A percentile compares a stretch with the other conserved stretches of the same genome.
Conservation (phyloP, 30 jellyfish, hydroid and myxozoan species). For the Chrysaora quinquecirrha region DNA sequence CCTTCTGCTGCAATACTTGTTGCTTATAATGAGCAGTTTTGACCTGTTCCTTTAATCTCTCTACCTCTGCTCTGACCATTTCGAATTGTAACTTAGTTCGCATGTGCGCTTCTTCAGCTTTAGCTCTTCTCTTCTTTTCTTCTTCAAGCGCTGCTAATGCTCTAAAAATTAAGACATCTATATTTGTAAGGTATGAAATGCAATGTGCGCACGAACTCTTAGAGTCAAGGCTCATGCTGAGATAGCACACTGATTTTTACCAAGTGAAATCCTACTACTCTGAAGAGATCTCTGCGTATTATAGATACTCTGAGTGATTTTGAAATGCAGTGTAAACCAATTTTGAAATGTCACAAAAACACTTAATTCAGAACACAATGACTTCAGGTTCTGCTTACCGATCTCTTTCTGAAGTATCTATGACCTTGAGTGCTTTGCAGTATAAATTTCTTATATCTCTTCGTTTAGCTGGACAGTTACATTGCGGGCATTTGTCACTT, state of each 20-base stretch:
- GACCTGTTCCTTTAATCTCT: slow-evolving; percentile 57
- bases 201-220: not conserved
- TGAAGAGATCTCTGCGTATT: too few species aligned
- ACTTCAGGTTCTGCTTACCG: too few species aligned
- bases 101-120: slow-evolving; percentile 89
- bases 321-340: too few species aligned
- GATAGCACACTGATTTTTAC: too few species aligned
- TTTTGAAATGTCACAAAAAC: too few species aligned
- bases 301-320: too few species aligned
- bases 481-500: slow-evolving; percentile 90
- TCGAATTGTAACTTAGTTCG: slow-evolving; percentile 77
- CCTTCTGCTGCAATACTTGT: not conserved
- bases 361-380: too few species aligned
- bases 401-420: slow-evolving; percentile 88
- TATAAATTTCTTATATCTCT: slow-evolving; percentile 83
- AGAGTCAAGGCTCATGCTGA: not conserved
- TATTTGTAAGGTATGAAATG: not conserved
- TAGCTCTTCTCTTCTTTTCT: slow-evolving; percentile 74
- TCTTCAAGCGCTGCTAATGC: slow-evolving; percentile 82
- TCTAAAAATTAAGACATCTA: slow-evolving; percentile 35
- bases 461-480: slow-evolving; percentile 86
- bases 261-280: too few species aligned
- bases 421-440: slow-evolving; percentile 82
- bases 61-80: slow-evolving; percentile 76
- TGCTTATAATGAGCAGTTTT: slow-evolving; percentile 38